These are phyloP conservation scores for Scaptomyza graminum DNA, from an alignment of 1,140 invertebrate genomes.

Conservation along the genomic window DNA sequence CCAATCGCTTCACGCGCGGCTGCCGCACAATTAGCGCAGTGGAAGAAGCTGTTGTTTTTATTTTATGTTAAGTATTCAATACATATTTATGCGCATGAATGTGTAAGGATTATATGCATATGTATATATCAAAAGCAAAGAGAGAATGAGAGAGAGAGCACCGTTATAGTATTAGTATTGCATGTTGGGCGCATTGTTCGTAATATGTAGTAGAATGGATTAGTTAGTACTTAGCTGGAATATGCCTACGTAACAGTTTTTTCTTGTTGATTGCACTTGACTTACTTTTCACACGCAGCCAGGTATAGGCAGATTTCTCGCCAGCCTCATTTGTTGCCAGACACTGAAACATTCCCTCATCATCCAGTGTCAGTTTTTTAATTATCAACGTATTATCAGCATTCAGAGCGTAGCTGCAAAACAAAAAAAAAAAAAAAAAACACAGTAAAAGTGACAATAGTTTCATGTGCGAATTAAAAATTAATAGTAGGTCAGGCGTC, in stretches of 20 bases:
- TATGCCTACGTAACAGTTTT: too few relatives aligned
- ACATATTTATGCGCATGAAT: neutral
- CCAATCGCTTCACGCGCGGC: conserved; percentile 77
- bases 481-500: too few relatives aligned
- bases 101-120: neutral
- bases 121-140: too few relatives aligned
- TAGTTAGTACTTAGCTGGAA: conserved; percentile 3
- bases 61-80: conserved; percentile 14
- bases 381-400: conserved; percentile 93
- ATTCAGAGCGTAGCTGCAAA: conserved; percentile 76
- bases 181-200: conserved; percentile 7
- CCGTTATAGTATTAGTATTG: conserved; percentile 30
- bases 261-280: conserved; percentile 62
- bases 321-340: conserved; percentile 95
- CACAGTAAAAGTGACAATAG: neutral
- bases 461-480: neutral
- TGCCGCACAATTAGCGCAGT: conserved; percentile 19
- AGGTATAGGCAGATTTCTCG: conserved; percentile 94
- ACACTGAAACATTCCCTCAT: conserved; percentile 98
- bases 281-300: conserved; percentile 98
- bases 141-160: conserved; percentile 26
- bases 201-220: neutral
- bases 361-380: conserved; percentile 91
- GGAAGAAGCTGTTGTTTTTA: conserved; percentile 16
- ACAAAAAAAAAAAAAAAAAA: too few relatives aligned